phyloP scores from a whole-genome alignment of 92 coral and sea anemone genomes.

The Diadumene lineata region DNA sequence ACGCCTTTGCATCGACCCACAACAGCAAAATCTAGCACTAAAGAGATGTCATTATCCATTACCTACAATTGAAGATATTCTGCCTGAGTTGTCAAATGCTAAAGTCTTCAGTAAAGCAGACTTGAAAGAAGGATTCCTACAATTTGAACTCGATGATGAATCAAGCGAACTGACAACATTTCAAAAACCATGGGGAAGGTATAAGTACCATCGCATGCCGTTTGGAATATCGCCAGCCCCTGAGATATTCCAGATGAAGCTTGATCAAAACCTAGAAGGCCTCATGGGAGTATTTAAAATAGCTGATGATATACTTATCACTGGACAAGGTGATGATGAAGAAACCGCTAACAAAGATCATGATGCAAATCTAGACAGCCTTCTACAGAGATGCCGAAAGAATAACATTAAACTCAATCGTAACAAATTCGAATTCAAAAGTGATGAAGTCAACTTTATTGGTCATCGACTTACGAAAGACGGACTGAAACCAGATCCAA shows the following conservation, averaged over 20 bases:
- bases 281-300: background rate
- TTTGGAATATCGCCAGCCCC: slow-evolving; percentile 45
- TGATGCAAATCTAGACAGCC: slow-evolving; percentile 31
- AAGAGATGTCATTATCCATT: slow-evolving; percentile 22
- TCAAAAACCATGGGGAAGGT: slow-evolving; percentile 34
- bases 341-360: slow-evolving; percentile 23
- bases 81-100: slow-evolving; percentile 27
- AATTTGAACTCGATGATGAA: slow-evolving; percentile 33
- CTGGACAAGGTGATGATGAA: slow-evolving; percentile 38
- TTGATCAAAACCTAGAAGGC: slow-evolving; percentile 13
- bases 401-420: slow-evolving; percentile 17
- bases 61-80: slow-evolving; percentile 12
- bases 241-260: slow-evolving; percentile 29
- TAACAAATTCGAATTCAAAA: slow-evolving; percentile 29
- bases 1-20: slow-evolving; percentile 56
- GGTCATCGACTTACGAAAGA: slow-evolving; percentile 42
- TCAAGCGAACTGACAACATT: slow-evolving; percentile 41
- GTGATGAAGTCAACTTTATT: slow-evolving; percentile 33
- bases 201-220: slow-evolving; percentile 32
- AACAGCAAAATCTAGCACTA: slow-evolving; percentile 35
- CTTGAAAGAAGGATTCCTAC: slow-evolving; percentile 32
- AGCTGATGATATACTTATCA: background rate
- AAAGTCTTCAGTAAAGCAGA: slow-evolving; percentile 28
- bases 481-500: slow-evolving; percentile 49
- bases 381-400: slow-evolving; percentile 30